Evolutionary conservation across 2,888 invertebrate species (phyloP).

Genomic region (Eulithis testata): DNA sequence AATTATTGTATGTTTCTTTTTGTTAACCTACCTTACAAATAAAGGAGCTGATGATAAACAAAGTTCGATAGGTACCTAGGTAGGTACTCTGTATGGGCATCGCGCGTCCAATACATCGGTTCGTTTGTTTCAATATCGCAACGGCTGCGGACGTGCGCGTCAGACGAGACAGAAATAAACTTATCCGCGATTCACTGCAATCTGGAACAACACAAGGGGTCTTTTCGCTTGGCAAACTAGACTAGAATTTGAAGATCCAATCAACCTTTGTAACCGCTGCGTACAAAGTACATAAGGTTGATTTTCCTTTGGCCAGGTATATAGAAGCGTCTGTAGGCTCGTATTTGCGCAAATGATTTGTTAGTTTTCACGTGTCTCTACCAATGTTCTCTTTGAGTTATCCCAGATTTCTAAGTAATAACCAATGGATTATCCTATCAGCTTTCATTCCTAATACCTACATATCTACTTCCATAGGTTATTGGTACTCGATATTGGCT

Average conservation of each 20-base stretch:
- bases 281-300: neutral
- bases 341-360: too few species aligned
- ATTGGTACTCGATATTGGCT: too few species aligned
- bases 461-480: too few species aligned
- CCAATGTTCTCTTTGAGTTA: too few species aligned
- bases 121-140: slow-evolving; percentile 77
- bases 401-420: too few species aligned
- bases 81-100: slow-evolving; percentile 34
- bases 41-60: slow-evolving; percentile 22
- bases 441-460: too few species aligned
- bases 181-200: slow-evolving; percentile 5
- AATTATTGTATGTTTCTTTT: too few species aligned
- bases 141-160: slow-evolving; percentile 56
- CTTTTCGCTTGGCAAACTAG: slow-evolving; percentile 2
- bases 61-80: slow-evolving; percentile 4
- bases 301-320: neutral
- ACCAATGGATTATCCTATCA: too few species aligned
- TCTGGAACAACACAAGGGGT: neutral
- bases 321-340: neutral
- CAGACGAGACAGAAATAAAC: slow-evolving; percentile 36
- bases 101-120: slow-evolving; percentile 61
- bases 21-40: slow-evolving; percentile 17
- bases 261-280: slow-evolving; percentile 5
- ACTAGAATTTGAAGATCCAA: slow-evolving; percentile 6
- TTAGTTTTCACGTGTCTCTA: too few species aligned